phyloP scores from a whole-genome alignment of 2,797 vertebrate species.

The Coregonus suidteri region DNA sequence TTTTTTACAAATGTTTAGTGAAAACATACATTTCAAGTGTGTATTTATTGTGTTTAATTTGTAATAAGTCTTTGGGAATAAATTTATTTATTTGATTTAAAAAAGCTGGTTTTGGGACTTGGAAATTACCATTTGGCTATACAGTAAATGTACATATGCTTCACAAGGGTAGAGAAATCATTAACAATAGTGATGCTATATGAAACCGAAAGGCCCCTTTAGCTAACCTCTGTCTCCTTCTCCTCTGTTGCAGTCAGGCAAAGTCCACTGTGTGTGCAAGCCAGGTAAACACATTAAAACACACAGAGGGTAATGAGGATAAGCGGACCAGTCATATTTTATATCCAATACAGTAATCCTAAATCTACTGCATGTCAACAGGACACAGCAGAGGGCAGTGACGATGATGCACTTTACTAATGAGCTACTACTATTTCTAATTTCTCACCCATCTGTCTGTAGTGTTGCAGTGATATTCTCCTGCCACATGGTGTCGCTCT shows the following conservation, averaged over 20 bases:
- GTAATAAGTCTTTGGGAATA: slow-evolving; percentile 42
- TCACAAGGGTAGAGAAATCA: background rate
- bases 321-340: background rate
- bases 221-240: background rate
- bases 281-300: background rate
- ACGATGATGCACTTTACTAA: background rate
- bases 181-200: background rate
- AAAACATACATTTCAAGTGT: slow-evolving; percentile 43
- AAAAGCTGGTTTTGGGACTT: background rate
- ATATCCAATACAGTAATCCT: background rate
- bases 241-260: background rate
- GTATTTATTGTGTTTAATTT: slow-evolving; percentile 46
- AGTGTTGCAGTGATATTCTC: slow-evolving; percentile 23
- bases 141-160: background rate
- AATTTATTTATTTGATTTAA: slow-evolving; percentile 61
- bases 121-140: background rate
- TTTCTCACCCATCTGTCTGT: background rate
- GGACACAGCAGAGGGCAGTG: background rate
- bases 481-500: slow-evolving; percentile 58
- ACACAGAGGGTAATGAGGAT: background rate
- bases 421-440: background rate
- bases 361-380: background rate
- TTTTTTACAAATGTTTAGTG: slow-evolving; percentile 36
- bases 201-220: background rate
- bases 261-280: background rate